Evolutionary conservation across 53 echinoderm and acorn worm species (phyloP), one percentile per base, ranked within the genome.

Genomic region (Glandiceps talaboti): DNA sequence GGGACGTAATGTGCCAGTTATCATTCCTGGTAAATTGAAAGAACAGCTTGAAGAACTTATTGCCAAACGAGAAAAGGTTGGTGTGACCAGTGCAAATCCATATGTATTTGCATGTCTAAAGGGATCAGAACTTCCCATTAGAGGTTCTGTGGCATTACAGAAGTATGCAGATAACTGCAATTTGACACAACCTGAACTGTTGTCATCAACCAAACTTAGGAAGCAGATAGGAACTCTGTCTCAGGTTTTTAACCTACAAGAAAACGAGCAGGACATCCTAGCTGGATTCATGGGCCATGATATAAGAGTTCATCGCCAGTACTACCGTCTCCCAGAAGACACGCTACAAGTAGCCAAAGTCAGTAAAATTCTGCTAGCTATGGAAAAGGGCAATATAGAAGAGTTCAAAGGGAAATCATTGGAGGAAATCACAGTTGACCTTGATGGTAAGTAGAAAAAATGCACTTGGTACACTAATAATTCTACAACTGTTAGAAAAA

Each of bases 141-240:
- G 64, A 12, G 64, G 6, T 45, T 45, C 64, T 6, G 6, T 12
- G 64, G 6, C 6, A 6, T 12, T 45, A 6, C 6, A 45, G 73
- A 82, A 88, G 75, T 80, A 82, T 81, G 82, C 94, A 0, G 81
- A 73, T 14, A 74, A 79, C 85, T 90, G 90, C 82, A 85, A 88
- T 30, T 88, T 86, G 25, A 86, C 80, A 33, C 85, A 91, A 74
- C 94, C 94, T 26, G 87, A 90, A 80, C 75, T 77, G 30, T 81
- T 93, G 77, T 73, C 87, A 79, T 85, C 93, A 33, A 90, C 86
- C 10, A 72, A 85, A 25, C 82, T 93, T 33, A 77, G 90, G 26
- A 93, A 93, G 33, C 93, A 93, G 20, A 88, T 93, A 27, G 88
- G 86, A 1, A 88, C 88, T 29, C 80, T 90, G 45, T 90, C 87